A percentile compares a stretch with the other conserved stretches of the same genome.
These are phyloP conservation scores for Montipora capitata DNA, from an alignment of 92 coral and sea anemone genomes.

Conservation along the genomic window DNA sequence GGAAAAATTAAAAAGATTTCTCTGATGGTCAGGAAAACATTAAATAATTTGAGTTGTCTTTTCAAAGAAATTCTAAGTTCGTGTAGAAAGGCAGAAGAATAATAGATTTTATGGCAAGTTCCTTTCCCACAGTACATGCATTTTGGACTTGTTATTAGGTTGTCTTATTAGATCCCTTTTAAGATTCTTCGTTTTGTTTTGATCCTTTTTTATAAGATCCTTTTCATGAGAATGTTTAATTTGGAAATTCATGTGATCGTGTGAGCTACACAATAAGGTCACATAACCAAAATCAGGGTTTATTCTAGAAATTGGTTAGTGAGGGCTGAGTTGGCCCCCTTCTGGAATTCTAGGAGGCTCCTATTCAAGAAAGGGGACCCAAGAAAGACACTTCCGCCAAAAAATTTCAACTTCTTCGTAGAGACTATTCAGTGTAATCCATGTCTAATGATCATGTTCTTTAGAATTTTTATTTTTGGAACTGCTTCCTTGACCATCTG, in stretches of 20 bases:
- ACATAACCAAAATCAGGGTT: background rate
- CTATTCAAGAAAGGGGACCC: background rate
- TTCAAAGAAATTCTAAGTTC: constrained; percentile 13
- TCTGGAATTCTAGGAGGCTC: too few relatives aligned
- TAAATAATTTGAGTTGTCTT: constrained; percentile 8
- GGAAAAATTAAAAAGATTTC: background rate
- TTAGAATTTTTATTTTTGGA: constrained; percentile 13
- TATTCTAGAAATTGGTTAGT: background rate
- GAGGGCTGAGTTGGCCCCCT: background rate
- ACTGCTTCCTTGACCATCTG: constrained; percentile 18
- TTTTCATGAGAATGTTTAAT: background rate
- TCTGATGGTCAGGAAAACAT: constrained; percentile 7
- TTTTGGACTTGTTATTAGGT: constrained; percentile 14
- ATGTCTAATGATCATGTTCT: constrained; percentile 11
- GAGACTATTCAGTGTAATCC: constrained; percentile 14
- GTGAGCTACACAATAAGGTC: too few relatives aligned
- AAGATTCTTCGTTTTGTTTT: too few relatives aligned
- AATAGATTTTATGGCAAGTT: background rate
- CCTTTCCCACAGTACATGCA: constrained; percentile 5
- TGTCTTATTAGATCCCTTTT: too few relatives aligned
- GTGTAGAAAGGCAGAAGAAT: constrained; percentile 3
- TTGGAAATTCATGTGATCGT: background rate
- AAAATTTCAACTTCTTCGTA: background rate
- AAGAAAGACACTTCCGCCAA: background rate
- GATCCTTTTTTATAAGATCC: background rate